These are phyloP conservation scores for Hedya salicella DNA, from an alignment of 2,888 invertebrate genomes.

Conservation along the genomic window DNA sequence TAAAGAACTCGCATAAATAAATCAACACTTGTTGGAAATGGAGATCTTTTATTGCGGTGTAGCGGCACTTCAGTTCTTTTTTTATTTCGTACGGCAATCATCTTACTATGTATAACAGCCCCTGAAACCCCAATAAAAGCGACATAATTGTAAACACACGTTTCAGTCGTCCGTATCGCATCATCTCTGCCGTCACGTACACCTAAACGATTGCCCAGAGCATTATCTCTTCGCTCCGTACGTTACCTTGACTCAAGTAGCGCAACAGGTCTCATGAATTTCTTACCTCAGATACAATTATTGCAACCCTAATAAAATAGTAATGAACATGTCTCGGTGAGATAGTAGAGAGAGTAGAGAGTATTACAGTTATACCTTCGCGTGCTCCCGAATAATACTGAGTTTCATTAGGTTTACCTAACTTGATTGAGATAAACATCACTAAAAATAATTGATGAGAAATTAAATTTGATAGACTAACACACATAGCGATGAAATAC, in stretches of 20 bases:
- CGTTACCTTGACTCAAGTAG: background rate
- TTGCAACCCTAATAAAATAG: slow-evolving; percentile 1
- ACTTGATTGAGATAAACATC: too few species aligned
- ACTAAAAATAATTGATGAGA: too few species aligned
- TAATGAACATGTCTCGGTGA: background rate
- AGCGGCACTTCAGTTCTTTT: background rate
- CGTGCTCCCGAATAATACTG: background rate
- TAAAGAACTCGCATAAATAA: too few species aligned
- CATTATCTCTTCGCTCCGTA: slow-evolving; percentile 15
- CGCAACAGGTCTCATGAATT: slow-evolving; percentile 17
- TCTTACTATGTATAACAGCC: background rate
- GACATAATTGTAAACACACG: slow-evolving; percentile 26
- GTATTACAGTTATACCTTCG: background rate
- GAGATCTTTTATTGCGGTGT: background rate
- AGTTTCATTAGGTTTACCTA: background rate
- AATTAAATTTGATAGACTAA: too few species aligned
- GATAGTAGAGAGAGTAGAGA: too few species aligned
- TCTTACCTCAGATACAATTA: slow-evolving; percentile 2
- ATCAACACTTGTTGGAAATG: too few species aligned
- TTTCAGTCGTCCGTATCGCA: slow-evolving; percentile 4
- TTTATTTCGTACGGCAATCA: background rate
- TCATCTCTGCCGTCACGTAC: slow-evolving; percentile 13
- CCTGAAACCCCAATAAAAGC: slow-evolving; percentile 14
- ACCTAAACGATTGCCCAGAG: slow-evolving; percentile 2
- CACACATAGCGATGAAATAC: too few species aligned